Evolutionary conservation across 2,888 invertebrate species (phyloP).

Genomic region (Griposia aprilina): DNA sequence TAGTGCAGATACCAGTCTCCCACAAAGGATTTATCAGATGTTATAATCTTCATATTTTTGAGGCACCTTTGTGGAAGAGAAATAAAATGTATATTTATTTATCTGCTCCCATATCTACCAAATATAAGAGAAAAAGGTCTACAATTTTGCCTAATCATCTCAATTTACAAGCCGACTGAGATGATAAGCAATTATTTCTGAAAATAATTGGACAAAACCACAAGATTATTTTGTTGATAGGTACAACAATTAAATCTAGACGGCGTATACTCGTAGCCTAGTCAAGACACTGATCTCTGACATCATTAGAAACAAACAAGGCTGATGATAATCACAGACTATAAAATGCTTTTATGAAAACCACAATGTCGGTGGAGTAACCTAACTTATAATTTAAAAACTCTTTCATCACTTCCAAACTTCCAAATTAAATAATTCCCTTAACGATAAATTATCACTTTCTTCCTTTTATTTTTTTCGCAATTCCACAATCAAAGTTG

Average conservation of each 20-base stretch:
- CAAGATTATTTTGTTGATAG: neutral
- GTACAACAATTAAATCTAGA: neutral
- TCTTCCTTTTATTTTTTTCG: conserved; percentile 34
- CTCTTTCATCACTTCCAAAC: conserved; percentile 27
- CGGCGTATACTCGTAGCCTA: no score
- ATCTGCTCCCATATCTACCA: neutral
- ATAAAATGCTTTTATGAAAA: neutral
- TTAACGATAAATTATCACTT: conserved; percentile 43
- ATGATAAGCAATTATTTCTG: conserved; percentile 3
- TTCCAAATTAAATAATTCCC: conserved; percentile 40
- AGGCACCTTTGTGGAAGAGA: no score
- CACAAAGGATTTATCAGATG: no score
- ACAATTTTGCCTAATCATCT: neutral
- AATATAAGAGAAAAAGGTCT: neutral
- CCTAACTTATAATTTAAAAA: conserved; percentile 29
- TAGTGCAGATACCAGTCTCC: no score
- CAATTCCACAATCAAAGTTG: conserved; percentile 43
- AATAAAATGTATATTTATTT: no score
- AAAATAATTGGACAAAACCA: neutral
- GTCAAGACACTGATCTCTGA: neutral
- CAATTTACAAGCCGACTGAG: neutral
- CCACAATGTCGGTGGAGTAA: neutral
- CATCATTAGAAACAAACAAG: conserved; percentile 12
- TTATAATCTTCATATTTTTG: no score
- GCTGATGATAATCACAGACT: conserved; percentile 8